Percentiles rank a stretch among this genome's conserved stretches.
These are phyloP conservation scores for Drosophila chauvacae DNA, from an alignment of 1,140 invertebrate genomes.

Conservation along the genomic window DNA sequence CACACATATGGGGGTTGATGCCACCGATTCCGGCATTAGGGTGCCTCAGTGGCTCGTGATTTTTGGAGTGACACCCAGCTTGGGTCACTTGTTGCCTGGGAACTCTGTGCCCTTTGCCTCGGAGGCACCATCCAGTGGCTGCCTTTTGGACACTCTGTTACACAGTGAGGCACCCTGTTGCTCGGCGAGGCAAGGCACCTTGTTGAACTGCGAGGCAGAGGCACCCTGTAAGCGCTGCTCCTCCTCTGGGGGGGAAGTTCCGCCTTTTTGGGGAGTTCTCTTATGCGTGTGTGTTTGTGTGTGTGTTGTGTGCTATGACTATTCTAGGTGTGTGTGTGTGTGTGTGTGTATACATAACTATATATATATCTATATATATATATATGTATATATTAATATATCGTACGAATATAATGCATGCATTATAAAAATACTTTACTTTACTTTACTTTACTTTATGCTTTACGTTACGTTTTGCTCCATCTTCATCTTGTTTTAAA, in stretches of 20 bases:
- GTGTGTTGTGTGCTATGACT: constrained; percentile 43
- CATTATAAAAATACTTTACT: constrained; percentile 84
- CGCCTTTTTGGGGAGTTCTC: constrained; percentile 33
- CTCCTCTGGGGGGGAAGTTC: constrained; percentile 26
- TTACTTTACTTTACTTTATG: constrained; percentile 65
- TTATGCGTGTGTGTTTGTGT: constrained; percentile 19
- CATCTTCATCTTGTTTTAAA: constrained; percentile 54
- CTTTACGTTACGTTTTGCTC: constrained; percentile 30
- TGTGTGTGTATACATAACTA: constrained; percentile 61
- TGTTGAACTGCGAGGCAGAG: not conserved
- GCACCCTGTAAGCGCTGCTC: constrained; percentile 32
- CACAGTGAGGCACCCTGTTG: constrained; percentile 48
- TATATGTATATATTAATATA: constrained; percentile 57
- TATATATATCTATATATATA: constrained; percentile 55
- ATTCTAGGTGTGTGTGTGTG: constrained; percentile 44
- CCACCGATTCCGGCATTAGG: constrained; percentile 4
- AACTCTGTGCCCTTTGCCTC: not conserved
- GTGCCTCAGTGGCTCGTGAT: constrained; percentile 21
- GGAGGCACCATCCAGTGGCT: not conserved
- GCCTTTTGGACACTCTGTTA: constrained; percentile 12
- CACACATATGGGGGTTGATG: constrained; percentile 48
- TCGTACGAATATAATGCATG: constrained; percentile 83
- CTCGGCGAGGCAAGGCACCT: constrained; percentile 40
- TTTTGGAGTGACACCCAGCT: not conserved
- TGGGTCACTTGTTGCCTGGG: constrained; percentile 32